Conservation (phyloP, 2,888 invertebrate genomes). For the Ophonus ardosiacus region DNA sequence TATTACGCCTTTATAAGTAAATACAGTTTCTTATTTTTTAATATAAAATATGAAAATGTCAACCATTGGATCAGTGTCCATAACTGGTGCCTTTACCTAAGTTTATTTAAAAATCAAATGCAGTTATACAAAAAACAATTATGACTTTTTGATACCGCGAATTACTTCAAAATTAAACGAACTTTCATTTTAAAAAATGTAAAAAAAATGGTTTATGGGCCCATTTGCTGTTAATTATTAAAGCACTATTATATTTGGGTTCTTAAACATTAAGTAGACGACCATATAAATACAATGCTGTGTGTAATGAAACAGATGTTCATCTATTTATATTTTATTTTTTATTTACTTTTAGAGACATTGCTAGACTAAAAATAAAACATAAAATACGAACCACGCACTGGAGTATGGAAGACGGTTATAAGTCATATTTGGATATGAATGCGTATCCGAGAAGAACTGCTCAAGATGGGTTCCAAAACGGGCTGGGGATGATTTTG, state of each 20-base stretch:
- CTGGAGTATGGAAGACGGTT: constrained; percentile 44
- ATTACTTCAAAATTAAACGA: no score
- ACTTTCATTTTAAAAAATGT: no score
- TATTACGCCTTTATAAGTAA: no score
- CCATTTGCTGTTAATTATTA: not conserved
- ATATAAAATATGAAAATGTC: no score
- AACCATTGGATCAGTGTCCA: no score
- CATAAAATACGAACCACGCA: not conserved
- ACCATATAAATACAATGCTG: not conserved
- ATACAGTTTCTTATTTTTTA: no score
- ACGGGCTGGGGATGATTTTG: not conserved
- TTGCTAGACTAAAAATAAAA: not conserved
- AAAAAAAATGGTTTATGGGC: no score
- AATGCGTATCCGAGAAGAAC: constrained; percentile 16
- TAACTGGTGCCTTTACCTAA: no score
- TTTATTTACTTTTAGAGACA: not conserved
- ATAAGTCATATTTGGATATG: not conserved
- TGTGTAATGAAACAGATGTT: not conserved
- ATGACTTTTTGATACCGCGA: no score
- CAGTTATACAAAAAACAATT: no score
- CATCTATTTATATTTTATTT: not conserved
- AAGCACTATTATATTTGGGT: not conserved
- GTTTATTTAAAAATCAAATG: no score
- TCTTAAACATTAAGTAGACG: not conserved
- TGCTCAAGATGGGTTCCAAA: not conserved